A percentile compares a stretch with the other conserved stretches of the same genome.
Conservation (phyloP, 2,797 vertebrate genomes). For the Phataginus tetradactyla region DNA sequence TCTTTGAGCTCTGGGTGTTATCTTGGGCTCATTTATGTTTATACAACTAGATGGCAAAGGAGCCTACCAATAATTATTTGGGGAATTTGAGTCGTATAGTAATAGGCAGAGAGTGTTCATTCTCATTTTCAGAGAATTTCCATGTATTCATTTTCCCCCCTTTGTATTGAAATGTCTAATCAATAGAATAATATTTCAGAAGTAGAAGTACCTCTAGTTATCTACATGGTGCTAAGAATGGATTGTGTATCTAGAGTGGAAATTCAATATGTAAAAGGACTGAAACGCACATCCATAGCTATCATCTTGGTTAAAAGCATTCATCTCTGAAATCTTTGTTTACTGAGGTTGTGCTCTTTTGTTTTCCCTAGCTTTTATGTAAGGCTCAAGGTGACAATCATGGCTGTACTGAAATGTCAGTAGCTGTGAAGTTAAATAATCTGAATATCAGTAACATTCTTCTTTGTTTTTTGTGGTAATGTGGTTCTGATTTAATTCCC, state of each 20-base stretch:
- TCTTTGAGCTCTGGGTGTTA: conserved; percentile 87
- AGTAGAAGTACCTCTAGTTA: conserved; percentile 4
- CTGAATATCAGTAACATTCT: conserved; percentile 47
- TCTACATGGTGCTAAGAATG: conserved; percentile 32
- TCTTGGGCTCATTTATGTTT: conserved; percentile 87
- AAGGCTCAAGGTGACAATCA: conserved; percentile 54
- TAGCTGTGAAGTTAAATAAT: conserved; percentile 63
- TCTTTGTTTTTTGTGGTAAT: not conserved
- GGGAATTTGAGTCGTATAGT: conserved; percentile 83
- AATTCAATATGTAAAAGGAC: conserved; percentile 33
- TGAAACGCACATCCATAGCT: conserved; percentile 23
- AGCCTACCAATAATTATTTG: conserved; percentile 84
- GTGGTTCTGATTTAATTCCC: conserved; percentile 54
- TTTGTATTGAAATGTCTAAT: conserved; percentile 68
- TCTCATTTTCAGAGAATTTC: conserved; percentile 72
- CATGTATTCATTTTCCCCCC: conserved; percentile 22
- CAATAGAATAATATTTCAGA: conserved; percentile 62
- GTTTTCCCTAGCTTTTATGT: conserved; percentile 57
- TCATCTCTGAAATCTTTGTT: conserved; percentile 54
- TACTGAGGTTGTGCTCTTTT: conserved; percentile 46
- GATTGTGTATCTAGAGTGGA: conserved; percentile 28
- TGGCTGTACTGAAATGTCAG: conserved; percentile 70
- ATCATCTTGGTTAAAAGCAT: conserved; percentile 55
- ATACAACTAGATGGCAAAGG: conserved; percentile 84
- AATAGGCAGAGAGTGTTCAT: conserved; percentile 73